phyloP scores from a whole-genome alignment of 35 echinoderm and acorn worm species.

The Ophiothrix spiculata region DNA sequence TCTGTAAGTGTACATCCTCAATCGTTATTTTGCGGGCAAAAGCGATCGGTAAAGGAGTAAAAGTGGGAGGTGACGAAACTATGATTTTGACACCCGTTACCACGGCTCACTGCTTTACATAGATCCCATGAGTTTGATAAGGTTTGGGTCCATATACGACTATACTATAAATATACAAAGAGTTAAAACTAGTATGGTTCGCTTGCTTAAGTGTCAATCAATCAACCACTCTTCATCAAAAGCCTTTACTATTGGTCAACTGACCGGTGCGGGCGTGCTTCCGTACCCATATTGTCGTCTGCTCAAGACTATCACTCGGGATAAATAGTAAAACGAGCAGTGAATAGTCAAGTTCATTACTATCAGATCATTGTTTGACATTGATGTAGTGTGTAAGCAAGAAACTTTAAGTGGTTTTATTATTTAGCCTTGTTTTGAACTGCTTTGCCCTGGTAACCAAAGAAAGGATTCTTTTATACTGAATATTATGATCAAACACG shows the following conservation, averaged over 20 bases:
- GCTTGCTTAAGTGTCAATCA: not conserved
- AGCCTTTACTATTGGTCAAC: not conserved
- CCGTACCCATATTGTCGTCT: too few relatives aligned
- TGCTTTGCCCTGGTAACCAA: not conserved
- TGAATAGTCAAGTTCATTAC: too few relatives aligned
- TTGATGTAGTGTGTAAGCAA: not conserved
- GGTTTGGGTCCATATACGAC: not conserved
- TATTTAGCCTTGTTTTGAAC: not conserved
- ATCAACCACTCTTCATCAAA: not conserved
- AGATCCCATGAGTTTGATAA: conserved; percentile 9
- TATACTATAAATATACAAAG: conserved; percentile 14
- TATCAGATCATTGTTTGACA: too few relatives aligned
- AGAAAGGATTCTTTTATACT: not conserved
- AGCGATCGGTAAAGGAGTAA: conserved; percentile 5
- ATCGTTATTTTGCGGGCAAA: conserved; percentile 50
- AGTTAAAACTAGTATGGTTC: not conserved
- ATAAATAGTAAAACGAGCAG: too few relatives aligned
- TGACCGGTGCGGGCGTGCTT: conserved; percentile 6
- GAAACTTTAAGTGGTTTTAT: not conserved
- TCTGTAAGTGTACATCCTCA: conserved; percentile 52
- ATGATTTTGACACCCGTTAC: not conserved
- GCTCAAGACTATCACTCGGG: too few relatives aligned
- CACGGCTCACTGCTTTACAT: conserved; percentile 4
- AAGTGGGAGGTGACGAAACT: not conserved
- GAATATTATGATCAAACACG: conserved; percentile 1